phyloP scores from a whole-genome alignment of 2,888 invertebrate species.

The Leptinotarsa tumamoca region DNA sequence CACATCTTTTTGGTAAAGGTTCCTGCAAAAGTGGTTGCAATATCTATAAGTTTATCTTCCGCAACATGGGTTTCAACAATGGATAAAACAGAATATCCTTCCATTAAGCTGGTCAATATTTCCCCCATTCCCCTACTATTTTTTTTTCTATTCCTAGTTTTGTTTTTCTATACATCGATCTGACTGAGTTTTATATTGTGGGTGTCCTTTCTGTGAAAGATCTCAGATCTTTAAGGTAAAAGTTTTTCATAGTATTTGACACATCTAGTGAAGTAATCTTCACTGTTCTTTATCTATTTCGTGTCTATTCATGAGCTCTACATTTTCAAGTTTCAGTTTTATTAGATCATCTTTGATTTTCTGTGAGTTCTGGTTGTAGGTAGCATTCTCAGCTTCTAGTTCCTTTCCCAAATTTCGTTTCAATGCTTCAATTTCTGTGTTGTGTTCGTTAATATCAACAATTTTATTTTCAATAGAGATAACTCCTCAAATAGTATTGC shows the following conservation, averaged over 20 bases:
- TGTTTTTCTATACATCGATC: not conserved
- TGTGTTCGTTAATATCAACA: not conserved
- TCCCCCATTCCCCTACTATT: not conserved
- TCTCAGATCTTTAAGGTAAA: not conserved
- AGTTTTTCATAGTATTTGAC: not conserved
- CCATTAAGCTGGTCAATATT: not conserved
- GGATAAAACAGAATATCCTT: not conserved
- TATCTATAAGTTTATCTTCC: not conserved
- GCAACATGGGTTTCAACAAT: not conserved
- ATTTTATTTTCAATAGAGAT: not conserved
- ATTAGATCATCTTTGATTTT: not conserved
- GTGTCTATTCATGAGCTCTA: not conserved
- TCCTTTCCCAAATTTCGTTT: not conserved
- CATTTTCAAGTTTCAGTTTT: not conserved
- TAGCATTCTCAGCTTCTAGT: not conserved
- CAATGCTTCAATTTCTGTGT: not conserved
- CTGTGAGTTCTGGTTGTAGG: not conserved
- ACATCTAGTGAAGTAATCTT: not conserved
- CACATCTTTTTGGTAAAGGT: not conserved
- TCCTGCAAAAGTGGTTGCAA: not conserved
- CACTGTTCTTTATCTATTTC: not conserved
- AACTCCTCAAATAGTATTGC: not conserved
- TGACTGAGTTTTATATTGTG: not conserved
- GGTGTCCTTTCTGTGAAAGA: not conserved
- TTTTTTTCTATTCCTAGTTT: not conserved